Evolutionary conservation across 2,888 invertebrate genomes (phyloP).

Genomic region (Drosophila peninsularis): DNA sequence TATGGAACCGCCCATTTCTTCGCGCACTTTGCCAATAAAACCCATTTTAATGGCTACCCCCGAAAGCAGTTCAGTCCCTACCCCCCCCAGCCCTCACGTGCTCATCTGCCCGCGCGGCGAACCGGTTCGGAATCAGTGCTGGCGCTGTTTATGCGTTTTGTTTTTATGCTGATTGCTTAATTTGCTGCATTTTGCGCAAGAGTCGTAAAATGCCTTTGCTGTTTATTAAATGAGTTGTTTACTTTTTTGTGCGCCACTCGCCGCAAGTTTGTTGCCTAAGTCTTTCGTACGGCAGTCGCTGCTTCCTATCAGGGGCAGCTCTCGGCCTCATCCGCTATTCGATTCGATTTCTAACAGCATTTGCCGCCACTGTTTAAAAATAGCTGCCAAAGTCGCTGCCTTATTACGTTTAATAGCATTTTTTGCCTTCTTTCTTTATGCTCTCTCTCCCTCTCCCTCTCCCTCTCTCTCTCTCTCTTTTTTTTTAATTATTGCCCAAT

Average conservation of each 20-base stretch:
- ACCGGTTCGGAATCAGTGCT: conserved; percentile 60
- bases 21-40: conserved; percentile 79
- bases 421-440: conserved; percentile 5
- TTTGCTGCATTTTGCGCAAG: conserved; percentile 79
- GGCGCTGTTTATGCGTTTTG: conserved; percentile 64
- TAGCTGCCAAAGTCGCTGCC: conserved; percentile 62
- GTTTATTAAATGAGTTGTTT: conserved; percentile 63
- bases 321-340: conserved; percentile 38
- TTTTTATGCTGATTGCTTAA: conserved; percentile 80
- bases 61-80: not conserved
- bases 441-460: conserved; percentile 40
- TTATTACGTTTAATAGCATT: conserved; percentile 80
- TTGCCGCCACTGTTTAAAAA: conserved; percentile 50
- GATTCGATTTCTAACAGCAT: conserved; percentile 56
- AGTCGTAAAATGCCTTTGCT: conserved; percentile 65
- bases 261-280: conserved; percentile 79
- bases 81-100: not conserved
- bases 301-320: conserved; percentile 20
- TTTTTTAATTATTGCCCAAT: conserved; percentile 80
- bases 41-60: conserved; percentile 59
- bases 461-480: conserved; percentile 30
- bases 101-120: not conserved
- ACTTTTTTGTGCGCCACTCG: conserved; percentile 43
- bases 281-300: too few species aligned
- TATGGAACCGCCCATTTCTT: conserved; percentile 75